phyloP scores from a whole-genome alignment of 2,888 invertebrate genomes.

The Anticlea derivata region DNA sequence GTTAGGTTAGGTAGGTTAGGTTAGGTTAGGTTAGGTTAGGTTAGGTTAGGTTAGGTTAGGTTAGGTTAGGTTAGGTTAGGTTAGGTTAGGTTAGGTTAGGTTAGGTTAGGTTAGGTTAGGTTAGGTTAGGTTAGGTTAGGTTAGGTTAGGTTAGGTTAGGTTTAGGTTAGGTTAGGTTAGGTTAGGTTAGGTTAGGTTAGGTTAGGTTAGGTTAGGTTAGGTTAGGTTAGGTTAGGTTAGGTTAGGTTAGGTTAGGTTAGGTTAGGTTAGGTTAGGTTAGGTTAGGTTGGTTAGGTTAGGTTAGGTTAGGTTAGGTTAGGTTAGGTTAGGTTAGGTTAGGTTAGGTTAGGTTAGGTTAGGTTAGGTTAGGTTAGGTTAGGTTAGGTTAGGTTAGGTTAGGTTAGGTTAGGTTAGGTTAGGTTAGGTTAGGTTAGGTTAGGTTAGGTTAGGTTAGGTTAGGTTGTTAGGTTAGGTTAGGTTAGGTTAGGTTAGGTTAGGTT shows the following conservation, averaged over 20 bases:
- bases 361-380: conserved; percentile 13
- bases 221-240: conserved; percentile 23
- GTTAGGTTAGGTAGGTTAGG: too few relatives aligned
- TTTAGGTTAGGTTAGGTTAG: conserved; percentile 33
- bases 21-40: conserved; percentile 30
- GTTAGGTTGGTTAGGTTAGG: too few relatives aligned
- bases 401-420: conserved; percentile 6
- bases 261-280: conserved; percentile 14
- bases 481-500: conserved; percentile 6
- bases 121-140: conserved; percentile 37
- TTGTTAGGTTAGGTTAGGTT: too few relatives aligned
- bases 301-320: conserved; percentile 19
- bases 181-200: conserved; percentile 28
- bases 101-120: conserved; percentile 33
- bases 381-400: conserved; percentile 6
- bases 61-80: conserved; percentile 29
- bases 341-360: conserved; percentile 11
- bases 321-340: conserved; percentile 4
- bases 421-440: conserved; percentile 6
- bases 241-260: conserved; percentile 19
- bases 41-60: conserved; percentile 23
- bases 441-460: conserved; percentile 1
- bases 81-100: conserved; percentile 28
- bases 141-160: conserved; percentile 36
- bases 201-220: conserved; percentile 22